phyloP scores from a whole-genome alignment of 2,113 vertebrate genomes.

The Hemicordylus capensis region DNA sequence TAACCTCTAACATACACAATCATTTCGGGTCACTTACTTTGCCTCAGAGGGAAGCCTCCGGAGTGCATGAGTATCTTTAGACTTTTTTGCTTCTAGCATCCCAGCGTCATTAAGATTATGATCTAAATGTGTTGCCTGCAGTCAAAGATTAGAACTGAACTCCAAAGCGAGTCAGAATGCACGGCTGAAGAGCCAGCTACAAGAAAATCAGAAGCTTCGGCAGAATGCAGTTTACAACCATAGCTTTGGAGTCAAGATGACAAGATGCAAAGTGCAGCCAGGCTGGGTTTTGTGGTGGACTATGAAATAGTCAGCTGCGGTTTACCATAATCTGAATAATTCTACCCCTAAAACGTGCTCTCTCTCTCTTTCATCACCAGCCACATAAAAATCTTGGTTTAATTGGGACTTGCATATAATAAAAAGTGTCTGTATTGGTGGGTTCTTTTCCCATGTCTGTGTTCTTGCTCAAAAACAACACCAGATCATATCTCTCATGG shows the following conservation, averaged over 20 bases:
- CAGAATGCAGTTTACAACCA: slow-evolving; percentile 13
- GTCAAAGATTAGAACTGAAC: neutral
- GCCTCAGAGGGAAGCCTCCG: neutral
- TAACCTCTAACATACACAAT: neutral
- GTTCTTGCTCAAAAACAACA: slow-evolving; percentile 61
- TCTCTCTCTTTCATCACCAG: slow-evolving; percentile 67
- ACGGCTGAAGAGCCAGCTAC: neutral
- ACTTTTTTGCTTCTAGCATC: neutral
- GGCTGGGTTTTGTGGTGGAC: slow-evolving; percentile 12
- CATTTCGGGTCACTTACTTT: neutral
- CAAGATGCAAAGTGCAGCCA: slow-evolving; percentile 14
- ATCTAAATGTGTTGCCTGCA: neutral
- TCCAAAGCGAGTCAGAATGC: slow-evolving; percentile 7
- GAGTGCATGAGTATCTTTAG: fast-evolving
- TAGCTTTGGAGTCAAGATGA: neutral
- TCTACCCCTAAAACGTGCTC: slow-evolving; percentile 41
- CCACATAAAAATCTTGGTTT: slow-evolving; percentile 58
- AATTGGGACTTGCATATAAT: slow-evolving; percentile 56
- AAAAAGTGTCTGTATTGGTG: slow-evolving; percentile 54
- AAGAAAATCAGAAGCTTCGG: slow-evolving; percentile 21
- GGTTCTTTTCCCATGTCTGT: slow-evolving; percentile 11
- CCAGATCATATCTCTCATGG: slow-evolving; percentile 43
- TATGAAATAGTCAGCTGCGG: slow-evolving; percentile 56
- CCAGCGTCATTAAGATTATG: neutral
- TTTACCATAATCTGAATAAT: slow-evolving; percentile 62